Percentiles rank a stretch among this genome's conserved stretches.
Conservation (phyloP, 2,888 invertebrate species). For the Seladonia tumulorum region DNA sequence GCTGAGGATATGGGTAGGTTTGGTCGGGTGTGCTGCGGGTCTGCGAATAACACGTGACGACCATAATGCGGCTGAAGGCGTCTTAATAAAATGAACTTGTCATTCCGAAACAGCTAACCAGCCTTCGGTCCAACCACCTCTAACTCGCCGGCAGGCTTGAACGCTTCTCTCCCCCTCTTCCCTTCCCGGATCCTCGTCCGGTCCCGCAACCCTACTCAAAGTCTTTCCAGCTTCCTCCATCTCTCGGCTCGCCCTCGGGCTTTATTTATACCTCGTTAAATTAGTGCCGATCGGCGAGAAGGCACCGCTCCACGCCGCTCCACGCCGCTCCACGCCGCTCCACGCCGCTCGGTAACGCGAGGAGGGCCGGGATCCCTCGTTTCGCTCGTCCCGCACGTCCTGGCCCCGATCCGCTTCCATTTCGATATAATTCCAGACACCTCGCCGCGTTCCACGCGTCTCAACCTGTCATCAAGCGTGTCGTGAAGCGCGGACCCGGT, state of each 20-base stretch:
- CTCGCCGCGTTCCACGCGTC: slow-evolving; percentile 66
- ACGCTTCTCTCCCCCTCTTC: slow-evolving; percentile 42
- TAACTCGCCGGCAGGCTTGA: slow-evolving; percentile 66
- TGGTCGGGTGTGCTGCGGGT: slow-evolving; percentile 64
- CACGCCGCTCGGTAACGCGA: slow-evolving; percentile 58
- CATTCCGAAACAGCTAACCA: slow-evolving; percentile 78
- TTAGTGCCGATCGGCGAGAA: slow-evolving; percentile 78
- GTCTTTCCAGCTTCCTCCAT: slow-evolving; percentile 64
- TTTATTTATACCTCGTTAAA: slow-evolving; percentile 82
- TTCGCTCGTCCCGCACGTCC: slow-evolving; percentile 46
- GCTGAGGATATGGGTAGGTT: slow-evolving; percentile 67
- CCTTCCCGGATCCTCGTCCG: slow-evolving; percentile 18
- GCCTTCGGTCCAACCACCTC: slow-evolving; percentile 72
- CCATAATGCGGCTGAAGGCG: slow-evolving; percentile 78
- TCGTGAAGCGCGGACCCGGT: slow-evolving; percentile 26
- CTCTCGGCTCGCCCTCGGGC: slow-evolving; percentile 57
- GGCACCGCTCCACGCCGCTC: neutral
- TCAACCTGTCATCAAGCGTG: slow-evolving; percentile 64
- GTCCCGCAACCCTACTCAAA: slow-evolving; percentile 68
- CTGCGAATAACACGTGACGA: slow-evolving; percentile 77
- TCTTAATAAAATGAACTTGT: slow-evolving; percentile 83
- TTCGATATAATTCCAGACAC: slow-evolving; percentile 69
- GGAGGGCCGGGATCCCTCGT: slow-evolving; percentile 55
- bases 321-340: neutral
- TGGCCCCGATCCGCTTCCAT: slow-evolving; percentile 46